Base-by-base conservation (phyloP, 37 sponge, comb jelly and placozoan genomes). In the Halisarca cf. caerulea region DNA sequence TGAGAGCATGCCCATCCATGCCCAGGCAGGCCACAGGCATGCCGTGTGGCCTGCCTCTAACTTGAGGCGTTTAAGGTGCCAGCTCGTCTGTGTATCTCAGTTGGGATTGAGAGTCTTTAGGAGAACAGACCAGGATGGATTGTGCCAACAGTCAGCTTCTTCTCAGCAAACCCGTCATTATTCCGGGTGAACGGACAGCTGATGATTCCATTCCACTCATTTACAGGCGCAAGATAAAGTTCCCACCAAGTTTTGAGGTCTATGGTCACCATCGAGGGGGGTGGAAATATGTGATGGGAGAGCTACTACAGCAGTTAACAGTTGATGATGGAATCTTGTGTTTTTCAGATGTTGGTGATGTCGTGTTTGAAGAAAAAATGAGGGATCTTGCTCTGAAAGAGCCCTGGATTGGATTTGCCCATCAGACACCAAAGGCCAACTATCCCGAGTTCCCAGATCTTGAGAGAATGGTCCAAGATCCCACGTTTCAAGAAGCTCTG, bases 221-320 rank as follows among this genome's bases (percentile, higher is more conserved):
- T 3, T 74, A 40, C 45, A 74, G 77, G 45, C n/a, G 2, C 25
- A 90, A 90, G 30, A 73, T 90, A 24, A 90, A 82, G 78, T 32
- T 86, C 20, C 68, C 82, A 40, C 59, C 28, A 20, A 38, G 45
- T 28, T 86, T 86, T 0, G 82, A 86, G 0, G 17, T 28, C 9
- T 86, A 83, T 80, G 58, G 23, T 0, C 90, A 90, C 53, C 90
- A 90, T n/a, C 61, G 90, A 25, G 90, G 90, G 8, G 90, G 90
- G 15, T 90, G 90, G 90, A 21, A 36, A 14, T 86, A 82, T 53
- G 90, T 59, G 47, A 24, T 90, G 9, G 53, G 82, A 0, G 34
- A 36, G 20, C 35, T 90, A 18, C 23, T 24, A 2, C 21, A 53
- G 3, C 41, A 85, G 14, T 69, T 90, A 5, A 41, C 45, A 34